phyloP scores from a whole-genome alignment of 2,113 vertebrate species.

The Drymodes brunneopygia region DNA sequence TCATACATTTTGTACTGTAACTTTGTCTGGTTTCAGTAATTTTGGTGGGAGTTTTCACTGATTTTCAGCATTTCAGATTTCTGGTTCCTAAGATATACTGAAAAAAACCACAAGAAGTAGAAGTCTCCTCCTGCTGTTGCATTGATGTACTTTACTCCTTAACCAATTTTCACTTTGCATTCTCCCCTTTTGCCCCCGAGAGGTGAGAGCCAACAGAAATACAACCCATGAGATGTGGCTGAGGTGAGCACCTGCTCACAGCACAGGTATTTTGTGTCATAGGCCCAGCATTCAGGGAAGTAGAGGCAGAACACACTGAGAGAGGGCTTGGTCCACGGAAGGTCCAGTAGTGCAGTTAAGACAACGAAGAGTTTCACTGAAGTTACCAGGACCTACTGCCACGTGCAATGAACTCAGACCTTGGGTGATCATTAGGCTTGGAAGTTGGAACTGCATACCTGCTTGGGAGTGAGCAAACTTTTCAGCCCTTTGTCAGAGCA shows the following conservation, averaged over 20 bases:
- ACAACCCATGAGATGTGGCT: not conserved
- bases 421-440: not conserved
- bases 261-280: not conserved
- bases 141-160: not conserved
- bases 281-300: not conserved
- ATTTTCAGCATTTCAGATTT: not conserved
- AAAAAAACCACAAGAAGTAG: not conserved
- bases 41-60: too few species aligned
- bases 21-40: too few species aligned
- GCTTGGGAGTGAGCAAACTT: not conserved
- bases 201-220: not conserved
- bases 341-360: not conserved
- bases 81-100: not conserved
- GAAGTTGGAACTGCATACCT: not conserved
- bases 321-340: not conserved
- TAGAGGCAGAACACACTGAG: not conserved
- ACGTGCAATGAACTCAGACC: fast-evolving
- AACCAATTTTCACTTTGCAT: not conserved
- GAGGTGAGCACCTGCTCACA: not conserved
- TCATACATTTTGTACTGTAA: not conserved
- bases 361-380: not conserved
- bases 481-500: not conserved
- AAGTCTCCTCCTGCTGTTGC: constrained; percentile 4
- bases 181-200: not conserved
- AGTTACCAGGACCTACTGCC: not conserved